Evolutionary conservation across 1,140 invertebrate species (phyloP), one percentile per base, ranked within the genome.

Genomic region (Apis mellifera): DNA sequence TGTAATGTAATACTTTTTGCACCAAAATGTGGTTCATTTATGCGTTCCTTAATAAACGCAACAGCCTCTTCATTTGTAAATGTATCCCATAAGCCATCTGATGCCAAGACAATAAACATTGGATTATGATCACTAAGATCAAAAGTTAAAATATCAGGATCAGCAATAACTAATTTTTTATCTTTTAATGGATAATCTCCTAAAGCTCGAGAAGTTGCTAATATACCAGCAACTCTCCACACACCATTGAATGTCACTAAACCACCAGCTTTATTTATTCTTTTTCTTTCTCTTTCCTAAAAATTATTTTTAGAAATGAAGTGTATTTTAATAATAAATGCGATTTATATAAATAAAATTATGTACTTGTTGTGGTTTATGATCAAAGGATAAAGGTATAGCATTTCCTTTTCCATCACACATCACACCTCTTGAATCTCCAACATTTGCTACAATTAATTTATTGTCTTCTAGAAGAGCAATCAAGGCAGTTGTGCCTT

Each of bases 171-270:
- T 87, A 98, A 95, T 91, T 98, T 98, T 91, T 97, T 97, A 90
- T 99, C 98, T 95, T 99, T 99, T 2, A 99, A 94, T 50, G 98
- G 98, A 94, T 98, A 99, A 94, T 99, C 98, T 48, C 98, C 99
- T 77, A 99, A 95, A 2, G 98, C 98, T 89, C 98, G 95, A 19
- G 98, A 99, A 55, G 98, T 99, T 5, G 99, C 99, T 84, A 99
- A 95, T 83, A 99, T 98, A 19, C 99, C 99, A 73, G 98, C 98
- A 15, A 99, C 98, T 89, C 99, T 94, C 98, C 98, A 99, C 1
- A 99, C 98, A 71, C 98, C 98, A 91, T 98, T 98, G 90, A 99
- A 99, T 78, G 97, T 97, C 57, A 99, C 97, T 90, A 98, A 98
- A 32, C 98, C 98, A 79, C 98, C 98, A 42, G 98, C 98, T 93